Percentiles rank a stretch among this genome's conserved stretches.
phyloP scores from a whole-genome alignment of 2,113 vertebrate species.

The Podarcis raffonei region DNA sequence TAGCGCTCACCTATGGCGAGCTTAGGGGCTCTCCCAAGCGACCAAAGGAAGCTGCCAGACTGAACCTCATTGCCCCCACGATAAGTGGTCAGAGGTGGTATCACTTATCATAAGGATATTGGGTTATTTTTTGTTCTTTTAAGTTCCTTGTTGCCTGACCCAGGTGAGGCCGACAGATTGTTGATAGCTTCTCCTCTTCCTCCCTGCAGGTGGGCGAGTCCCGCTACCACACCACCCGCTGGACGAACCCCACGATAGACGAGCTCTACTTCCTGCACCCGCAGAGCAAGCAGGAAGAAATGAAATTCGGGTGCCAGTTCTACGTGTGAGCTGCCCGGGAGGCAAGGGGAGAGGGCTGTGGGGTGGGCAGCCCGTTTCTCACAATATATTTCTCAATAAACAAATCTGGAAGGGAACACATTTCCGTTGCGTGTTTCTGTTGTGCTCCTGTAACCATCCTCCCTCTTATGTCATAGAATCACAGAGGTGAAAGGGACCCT shows the following conservation, averaged over 20 bases:
- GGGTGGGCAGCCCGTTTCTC: neutral
- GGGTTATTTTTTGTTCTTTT: neutral
- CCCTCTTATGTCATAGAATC: neutral
- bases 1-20: neutral
- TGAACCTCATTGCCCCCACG: neutral
- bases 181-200: neutral
- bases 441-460: too few species aligned
- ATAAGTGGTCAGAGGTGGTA: neutral
- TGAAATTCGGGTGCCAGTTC: conserved; percentile 77
- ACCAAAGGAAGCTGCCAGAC: neutral
- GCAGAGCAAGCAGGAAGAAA: conserved; percentile 57
- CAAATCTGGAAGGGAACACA: neutral
- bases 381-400: neutral
- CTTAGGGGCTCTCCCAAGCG: neutral
- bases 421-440: neutral
- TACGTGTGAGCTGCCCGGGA: conserved; percentile 47
- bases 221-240: conserved; percentile 87
- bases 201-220: conserved; percentile 84
- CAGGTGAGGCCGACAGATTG: too few species aligned
- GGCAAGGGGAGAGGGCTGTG: neutral
- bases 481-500: too few species aligned
- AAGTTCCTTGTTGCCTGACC: neutral
- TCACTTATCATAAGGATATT: neutral
- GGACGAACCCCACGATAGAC: conserved; percentile 77
- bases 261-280: conserved; percentile 86